A percentile compares a stretch with the other conserved stretches of the same genome.
Evolutionary conservation across 2,888 invertebrate genomes (phyloP).

Genomic region (Branchipolynoe longqiensis): DNA sequence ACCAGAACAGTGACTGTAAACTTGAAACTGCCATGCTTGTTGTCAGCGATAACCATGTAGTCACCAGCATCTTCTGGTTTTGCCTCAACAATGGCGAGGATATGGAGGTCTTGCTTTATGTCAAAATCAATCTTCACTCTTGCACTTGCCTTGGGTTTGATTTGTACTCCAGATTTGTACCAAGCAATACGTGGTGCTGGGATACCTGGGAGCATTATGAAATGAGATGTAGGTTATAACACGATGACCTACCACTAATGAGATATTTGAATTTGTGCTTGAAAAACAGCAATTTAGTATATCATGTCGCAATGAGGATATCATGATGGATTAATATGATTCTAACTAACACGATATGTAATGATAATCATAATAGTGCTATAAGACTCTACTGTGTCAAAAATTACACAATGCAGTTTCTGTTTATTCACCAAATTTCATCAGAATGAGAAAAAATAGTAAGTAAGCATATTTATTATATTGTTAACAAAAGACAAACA

Average conservation of each 20-base stretch:
- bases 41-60: slow-evolving; percentile 57
- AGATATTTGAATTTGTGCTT: background rate
- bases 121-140: slow-evolving; percentile 34
- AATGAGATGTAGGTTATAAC: no score
- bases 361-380: no score
- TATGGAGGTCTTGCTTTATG: slow-evolving; percentile 16
- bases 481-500: no score
- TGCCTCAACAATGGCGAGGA: slow-evolving; percentile 56
- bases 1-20: slow-evolving; percentile 46
- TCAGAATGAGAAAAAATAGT: background rate
- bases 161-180: slow-evolving; percentile 71
- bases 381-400: background rate
- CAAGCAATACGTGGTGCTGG: slow-evolving; percentile 75
- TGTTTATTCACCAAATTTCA: background rate
- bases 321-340: no score
- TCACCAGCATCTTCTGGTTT: slow-evolving; percentile 61
- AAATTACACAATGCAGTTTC: background rate
- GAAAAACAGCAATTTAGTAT: background rate
- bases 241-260: no score
- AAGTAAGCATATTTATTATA: no score
- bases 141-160: slow-evolving; percentile 64
- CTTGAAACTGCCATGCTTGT: slow-evolving; percentile 6
- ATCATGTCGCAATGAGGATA: background rate
- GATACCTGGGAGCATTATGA: slow-evolving; percentile 56
- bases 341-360: no score